Evolutionary conservation across 2,888 invertebrate species (phyloP).

Genomic region (Mystacides longicornis): DNA sequence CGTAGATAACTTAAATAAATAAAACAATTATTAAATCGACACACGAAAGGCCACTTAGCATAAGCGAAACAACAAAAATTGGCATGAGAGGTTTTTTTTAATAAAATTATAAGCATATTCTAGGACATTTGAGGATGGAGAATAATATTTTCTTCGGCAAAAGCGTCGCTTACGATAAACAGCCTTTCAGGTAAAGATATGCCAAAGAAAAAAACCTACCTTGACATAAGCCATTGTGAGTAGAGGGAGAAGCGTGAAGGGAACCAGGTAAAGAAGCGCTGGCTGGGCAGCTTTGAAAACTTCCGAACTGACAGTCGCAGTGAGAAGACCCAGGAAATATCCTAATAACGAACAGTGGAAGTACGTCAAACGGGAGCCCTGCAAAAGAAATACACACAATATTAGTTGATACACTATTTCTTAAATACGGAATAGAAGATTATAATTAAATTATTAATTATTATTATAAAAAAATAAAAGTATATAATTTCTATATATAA

Average conservation of each 20-base stretch:
- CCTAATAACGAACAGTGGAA: slow-evolving; percentile 98
- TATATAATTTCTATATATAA: not conserved
- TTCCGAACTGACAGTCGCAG: slow-evolving; percentile 95
- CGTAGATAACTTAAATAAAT: too few relatives aligned
- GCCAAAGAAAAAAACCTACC: slow-evolving; percentile 44
- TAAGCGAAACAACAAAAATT: not conserved
- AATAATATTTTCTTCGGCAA: too few relatives aligned
- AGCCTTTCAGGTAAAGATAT: not conserved
- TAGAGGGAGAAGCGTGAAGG: slow-evolving; percentile 92
- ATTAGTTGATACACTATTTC: not conserved
- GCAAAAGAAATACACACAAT: slow-evolving; percentile 13
- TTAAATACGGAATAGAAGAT: not conserved
- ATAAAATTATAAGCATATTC: not conserved
- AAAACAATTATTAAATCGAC: too few relatives aligned
- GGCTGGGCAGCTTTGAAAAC: slow-evolving; percentile 98
- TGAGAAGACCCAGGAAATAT: slow-evolving; percentile 92
- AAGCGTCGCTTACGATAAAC: too few relatives aligned
- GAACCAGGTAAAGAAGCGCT: slow-evolving; percentile 92
- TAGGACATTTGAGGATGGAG: too few relatives aligned
- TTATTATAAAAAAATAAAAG: not conserved
- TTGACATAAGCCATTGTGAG: slow-evolving; percentile 97
- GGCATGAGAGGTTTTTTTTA: not conserved
- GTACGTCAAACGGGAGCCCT: slow-evolving; percentile 74
- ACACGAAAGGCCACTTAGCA: too few relatives aligned
- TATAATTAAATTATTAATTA: not conserved